Percentiles rank a stretch among this genome's conserved stretches.
phyloP scores from a whole-genome alignment of 2,888 invertebrate genomes.

The Agrotis clavis region DNA sequence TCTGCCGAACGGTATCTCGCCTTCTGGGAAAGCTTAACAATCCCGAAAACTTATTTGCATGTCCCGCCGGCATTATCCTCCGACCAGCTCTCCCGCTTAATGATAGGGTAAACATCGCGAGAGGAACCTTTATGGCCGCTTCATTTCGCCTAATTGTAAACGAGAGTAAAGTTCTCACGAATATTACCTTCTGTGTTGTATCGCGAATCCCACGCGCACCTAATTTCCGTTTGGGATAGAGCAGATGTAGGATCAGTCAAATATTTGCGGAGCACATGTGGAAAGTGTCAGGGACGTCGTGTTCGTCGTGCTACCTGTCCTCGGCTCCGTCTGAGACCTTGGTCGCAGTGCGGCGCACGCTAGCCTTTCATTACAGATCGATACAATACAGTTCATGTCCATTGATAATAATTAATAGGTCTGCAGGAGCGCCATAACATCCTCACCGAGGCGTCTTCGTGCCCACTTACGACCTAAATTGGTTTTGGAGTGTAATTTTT shows the following conservation, averaged over 20 bases:
- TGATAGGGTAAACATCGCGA: constrained; percentile 87
- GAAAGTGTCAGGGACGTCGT: constrained; percentile 72
- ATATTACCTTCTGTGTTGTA: constrained; percentile 84
- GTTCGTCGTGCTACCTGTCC: constrained; percentile 78
- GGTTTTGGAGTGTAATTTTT: constrained; percentile 87
- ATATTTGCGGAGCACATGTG: constrained; percentile 82
- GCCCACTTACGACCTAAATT: constrained; percentile 81
- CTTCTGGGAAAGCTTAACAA: constrained; percentile 89
- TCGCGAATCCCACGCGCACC: constrained; percentile 87
- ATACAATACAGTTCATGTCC: constrained; percentile 83
- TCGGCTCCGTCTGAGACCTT: constrained; percentile 69
- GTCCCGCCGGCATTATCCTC: constrained; percentile 86
- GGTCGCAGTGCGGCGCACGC: constrained; percentile 83
- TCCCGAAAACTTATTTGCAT: constrained; percentile 89
- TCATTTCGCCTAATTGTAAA: constrained; percentile 88
- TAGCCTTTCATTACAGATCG: constrained; percentile 84
- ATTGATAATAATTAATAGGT: constrained; percentile 87
- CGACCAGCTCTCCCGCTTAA: constrained; percentile 81
- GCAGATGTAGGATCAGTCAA: constrained; percentile 81
- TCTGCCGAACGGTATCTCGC: constrained; percentile 89
- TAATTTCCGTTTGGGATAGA: constrained; percentile 80
- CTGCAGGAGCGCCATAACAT: constrained; percentile 73
- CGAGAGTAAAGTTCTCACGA: constrained; percentile 88
- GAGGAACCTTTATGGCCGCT: constrained; percentile 83
- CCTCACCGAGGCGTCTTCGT: constrained; percentile 75